phyloP scores from a whole-genome alignment of 2,797 vertebrate genomes.

The Psittacula derbiana region DNA sequence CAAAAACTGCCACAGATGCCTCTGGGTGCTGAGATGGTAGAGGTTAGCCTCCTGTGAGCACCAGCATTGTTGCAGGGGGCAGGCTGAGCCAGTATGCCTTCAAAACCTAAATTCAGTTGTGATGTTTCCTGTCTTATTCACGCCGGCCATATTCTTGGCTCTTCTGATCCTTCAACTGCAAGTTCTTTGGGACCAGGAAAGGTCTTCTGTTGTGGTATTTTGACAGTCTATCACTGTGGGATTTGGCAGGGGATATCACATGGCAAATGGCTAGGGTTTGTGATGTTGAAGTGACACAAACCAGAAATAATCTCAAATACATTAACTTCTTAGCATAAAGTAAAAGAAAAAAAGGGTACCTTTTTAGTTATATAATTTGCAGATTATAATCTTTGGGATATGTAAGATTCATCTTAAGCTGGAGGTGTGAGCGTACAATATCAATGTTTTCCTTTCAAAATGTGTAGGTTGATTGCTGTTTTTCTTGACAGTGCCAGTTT shows the following conservation, averaged over 20 bases:
- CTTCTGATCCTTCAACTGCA: background rate
- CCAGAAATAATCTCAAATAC: background rate
- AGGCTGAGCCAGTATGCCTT: background rate
- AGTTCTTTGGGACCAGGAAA: background rate
- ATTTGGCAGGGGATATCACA: background rate
- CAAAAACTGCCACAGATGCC: background rate
- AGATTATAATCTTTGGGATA: background rate
- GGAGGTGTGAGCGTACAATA: conserved; percentile 26
- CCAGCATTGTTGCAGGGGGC: background rate
- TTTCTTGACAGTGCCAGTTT: conserved; percentile 13
- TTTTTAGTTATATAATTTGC: conserved; percentile 14
- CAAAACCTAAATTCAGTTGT: rapidly evolving
- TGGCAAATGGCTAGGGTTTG: background rate
- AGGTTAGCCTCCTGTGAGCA: background rate
- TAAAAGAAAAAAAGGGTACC: background rate
- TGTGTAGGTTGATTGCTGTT: background rate
- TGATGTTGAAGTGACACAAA: background rate
- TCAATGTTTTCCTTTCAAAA: conserved; percentile 41
- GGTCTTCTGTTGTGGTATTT: background rate
- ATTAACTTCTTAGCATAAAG: background rate
- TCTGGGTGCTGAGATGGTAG: background rate
- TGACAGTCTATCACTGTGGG: background rate
- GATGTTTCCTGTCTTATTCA: background rate
- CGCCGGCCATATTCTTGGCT: background rate
- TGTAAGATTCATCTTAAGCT: background rate